Conservation (phyloP, 2,797 vertebrate species). For the Botia almorhae region DNA sequence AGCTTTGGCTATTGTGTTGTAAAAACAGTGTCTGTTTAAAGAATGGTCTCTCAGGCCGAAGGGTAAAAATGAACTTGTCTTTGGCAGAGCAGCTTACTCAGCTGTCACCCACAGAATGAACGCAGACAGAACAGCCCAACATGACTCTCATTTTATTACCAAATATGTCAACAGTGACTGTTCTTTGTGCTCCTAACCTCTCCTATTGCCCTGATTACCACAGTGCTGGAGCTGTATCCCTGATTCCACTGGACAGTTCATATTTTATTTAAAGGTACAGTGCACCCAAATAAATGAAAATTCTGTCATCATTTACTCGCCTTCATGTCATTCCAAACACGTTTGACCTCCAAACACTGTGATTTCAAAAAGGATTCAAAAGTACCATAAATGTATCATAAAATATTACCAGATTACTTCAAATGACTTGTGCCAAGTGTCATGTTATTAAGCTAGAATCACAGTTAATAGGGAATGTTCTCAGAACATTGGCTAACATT, state of each 20-base stretch:
- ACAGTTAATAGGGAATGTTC: too few species aligned
- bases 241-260: neutral
- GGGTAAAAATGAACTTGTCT: constrained; percentile 26
- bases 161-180: constrained; percentile 47
- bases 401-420: too few species aligned
- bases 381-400: too few species aligned
- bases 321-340: neutral
- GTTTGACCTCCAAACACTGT: too few species aligned
- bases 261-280: neutral
- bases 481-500: too few species aligned
- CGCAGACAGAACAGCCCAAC: constrained; percentile 1
- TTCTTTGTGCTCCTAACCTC: constrained; percentile 26
- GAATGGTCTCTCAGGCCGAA: too few species aligned
- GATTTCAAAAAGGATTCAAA: too few species aligned
- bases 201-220: constrained; percentile 18
- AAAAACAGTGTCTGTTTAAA: neutral
- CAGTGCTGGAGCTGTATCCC: constrained; percentile 17
- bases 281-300: constrained; percentile 10
- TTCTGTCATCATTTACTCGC: constrained; percentile 14
- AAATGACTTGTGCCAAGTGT: too few species aligned
- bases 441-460: too few species aligned
- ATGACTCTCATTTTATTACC: constrained; percentile 46
- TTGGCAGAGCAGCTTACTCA: constrained; percentile 41
- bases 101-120: constrained; percentile 4
- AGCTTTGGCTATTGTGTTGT: constrained; percentile 31